Evolutionary conservation across 1,140 invertebrate genomes (phyloP).

Genomic region (Anadara kagoshimensis): DNA sequence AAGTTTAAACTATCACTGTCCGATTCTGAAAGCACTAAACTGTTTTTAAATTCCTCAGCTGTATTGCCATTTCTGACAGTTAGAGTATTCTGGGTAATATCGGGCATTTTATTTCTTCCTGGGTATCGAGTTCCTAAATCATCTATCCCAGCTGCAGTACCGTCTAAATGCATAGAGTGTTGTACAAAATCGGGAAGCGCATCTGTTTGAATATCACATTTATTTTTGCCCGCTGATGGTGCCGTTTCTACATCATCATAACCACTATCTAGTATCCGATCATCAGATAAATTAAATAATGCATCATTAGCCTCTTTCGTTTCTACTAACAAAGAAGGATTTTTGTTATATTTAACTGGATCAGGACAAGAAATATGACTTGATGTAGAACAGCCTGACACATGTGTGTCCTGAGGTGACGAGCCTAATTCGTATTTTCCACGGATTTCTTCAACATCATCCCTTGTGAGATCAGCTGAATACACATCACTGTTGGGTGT

Average conservation of each 20-base stretch:
- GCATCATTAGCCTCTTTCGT: slow-evolving; percentile 6
- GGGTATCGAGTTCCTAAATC: too few relatives aligned
- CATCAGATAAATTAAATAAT: slow-evolving; percentile 3
- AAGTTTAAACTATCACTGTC: too few relatives aligned
- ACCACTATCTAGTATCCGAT: slow-evolving; percentile 6
- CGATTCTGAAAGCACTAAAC: too few relatives aligned
- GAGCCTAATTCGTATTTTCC: slow-evolving; percentile 25
- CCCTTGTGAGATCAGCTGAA: slow-evolving; percentile 22
- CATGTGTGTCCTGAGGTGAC: slow-evolving; percentile 11
- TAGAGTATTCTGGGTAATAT: too few relatives aligned
- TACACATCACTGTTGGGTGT: background rate
- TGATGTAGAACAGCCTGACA: slow-evolving; percentile 58
- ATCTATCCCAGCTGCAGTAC: too few relatives aligned
- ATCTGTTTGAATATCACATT: too few relatives aligned
- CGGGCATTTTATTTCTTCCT: too few relatives aligned
- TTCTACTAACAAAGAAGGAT: slow-evolving; percentile 39
- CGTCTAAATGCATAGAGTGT: too few relatives aligned
- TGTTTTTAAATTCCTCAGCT: too few relatives aligned
- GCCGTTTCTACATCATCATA: background rate
- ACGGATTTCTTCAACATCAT: slow-evolving; percentile 54
- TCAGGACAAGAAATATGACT: slow-evolving; percentile 62
- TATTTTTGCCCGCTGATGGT: too few relatives aligned
- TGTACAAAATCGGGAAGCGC: too few relatives aligned
- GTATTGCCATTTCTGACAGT: too few relatives aligned
- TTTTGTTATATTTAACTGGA: slow-evolving; percentile 45